Evolutionary conservation across 2,113 vertebrate species (phyloP).

Genomic region (Poeciliopsis occidentalis): DNA sequence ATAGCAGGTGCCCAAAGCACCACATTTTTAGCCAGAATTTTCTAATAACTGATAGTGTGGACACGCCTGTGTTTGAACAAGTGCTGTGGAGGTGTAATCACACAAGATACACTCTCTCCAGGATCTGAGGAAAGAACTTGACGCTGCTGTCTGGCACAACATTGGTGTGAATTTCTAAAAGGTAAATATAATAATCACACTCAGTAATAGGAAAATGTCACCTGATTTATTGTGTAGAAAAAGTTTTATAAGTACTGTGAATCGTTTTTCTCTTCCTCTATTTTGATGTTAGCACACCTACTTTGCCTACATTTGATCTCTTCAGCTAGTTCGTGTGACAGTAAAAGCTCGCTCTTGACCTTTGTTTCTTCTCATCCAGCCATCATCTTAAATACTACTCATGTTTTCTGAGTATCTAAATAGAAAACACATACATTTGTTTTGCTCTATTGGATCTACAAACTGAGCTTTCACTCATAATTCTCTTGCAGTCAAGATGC

Average conservation of each 20-base stretch:
- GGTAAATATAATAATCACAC: conserved; percentile 51
- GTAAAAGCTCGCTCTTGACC: neutral
- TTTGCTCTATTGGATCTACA: neutral
- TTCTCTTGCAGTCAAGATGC: conserved; percentile 57
- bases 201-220: neutral
- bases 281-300: neutral
- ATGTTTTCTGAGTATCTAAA: neutral
- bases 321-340: neutral
- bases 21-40: neutral
- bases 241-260: neutral
- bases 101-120: conserved; percentile 30
- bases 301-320: neutral
- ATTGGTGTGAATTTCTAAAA: conserved; percentile 32
- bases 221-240: neutral
- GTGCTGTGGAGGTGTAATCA: conserved; percentile 30
- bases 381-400: neutral
- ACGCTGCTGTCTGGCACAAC: conserved; percentile 20
- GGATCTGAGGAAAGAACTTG: conserved; percentile 40
- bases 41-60: conserved; percentile 16
- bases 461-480: conserved; percentile 19
- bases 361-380: neutral
- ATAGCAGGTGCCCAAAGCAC: neutral
- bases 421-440: neutral
- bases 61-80: conserved; percentile 58
- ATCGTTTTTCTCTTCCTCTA: neutral